Base-by-base conservation (phyloP, 2,113 vertebrate genomes). In the Rhadina sibilatrix region DNA sequence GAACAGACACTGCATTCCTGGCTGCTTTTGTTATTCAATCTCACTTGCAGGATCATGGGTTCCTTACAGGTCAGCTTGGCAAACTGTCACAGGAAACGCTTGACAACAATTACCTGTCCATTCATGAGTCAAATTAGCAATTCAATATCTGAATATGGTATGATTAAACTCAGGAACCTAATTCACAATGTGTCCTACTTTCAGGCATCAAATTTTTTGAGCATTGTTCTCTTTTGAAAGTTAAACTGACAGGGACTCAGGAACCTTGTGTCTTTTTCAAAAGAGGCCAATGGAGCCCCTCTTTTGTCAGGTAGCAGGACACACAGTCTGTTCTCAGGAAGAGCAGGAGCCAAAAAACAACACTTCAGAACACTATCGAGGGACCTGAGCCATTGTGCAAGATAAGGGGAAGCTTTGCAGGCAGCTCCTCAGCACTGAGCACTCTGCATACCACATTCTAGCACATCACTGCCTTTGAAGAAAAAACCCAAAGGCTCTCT, bases 61-160 rank as follows among this genome's bases (percentile, higher is more conserved):
- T 72, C 74, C 64, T 78, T 25, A 47, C 61, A 61, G 78, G 78
- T 82, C 74, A 87, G 42, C 66, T 18, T 93, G 74, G 75, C 91
- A 93, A 72, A 57, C 40, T 79, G 37, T 68, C 75, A 30, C 11
- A 79, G 54, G 23, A 91, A 87, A 90, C 6, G 6, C 74, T 38
- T 57, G 81, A 92, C 78, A 91, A 68, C 69, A 80, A 72, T 52
- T 57, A 96, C 91, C 90, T 95, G 84, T 30, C 57, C 69, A 82
- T 82, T 91, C 74, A 76, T 14, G 63, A 87, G 49, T 80, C 75
- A 85, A 50, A 95, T 64, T 22, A 85, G 82, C 81, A 83, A 78
- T 91, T 91, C 81, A 74, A 0, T 35, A 74, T 24, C 78, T 72
- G 78, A 91, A 87, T 72, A 42, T 20, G 30, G 42, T 19, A 25